Evolutionary conservation across 1,140 invertebrate genomes (phyloP).

Genomic region (Hypothenemus hampei): DNA sequence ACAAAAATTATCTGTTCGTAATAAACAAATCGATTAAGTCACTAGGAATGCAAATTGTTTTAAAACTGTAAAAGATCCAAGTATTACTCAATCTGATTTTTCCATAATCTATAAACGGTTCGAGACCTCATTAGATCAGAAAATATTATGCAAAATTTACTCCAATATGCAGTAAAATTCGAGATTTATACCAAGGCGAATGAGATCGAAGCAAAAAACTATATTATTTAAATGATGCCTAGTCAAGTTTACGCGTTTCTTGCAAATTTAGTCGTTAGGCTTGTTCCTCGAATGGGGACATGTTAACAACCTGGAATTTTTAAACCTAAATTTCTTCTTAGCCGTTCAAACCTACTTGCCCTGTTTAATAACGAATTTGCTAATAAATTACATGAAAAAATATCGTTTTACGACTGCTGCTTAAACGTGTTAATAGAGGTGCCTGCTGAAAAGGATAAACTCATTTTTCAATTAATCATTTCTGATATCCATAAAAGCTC

Average conservation of each 20-base stretch:
- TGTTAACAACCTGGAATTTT: slow-evolving; percentile 14
- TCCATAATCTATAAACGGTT: too few relatives aligned
- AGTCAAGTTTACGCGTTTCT: slow-evolving; percentile 12
- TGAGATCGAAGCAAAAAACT: slow-evolving; percentile 20
- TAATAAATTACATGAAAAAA: not conserved
- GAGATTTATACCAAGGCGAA: slow-evolving; percentile 17
- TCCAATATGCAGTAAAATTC: slow-evolving; percentile 25
- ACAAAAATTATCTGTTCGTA: too few relatives aligned
- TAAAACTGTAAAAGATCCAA: too few relatives aligned
- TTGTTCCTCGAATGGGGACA: slow-evolving; percentile 8
- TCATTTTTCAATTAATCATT: too few relatives aligned
- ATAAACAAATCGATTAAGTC: too few relatives aligned
- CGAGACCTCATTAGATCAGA: slow-evolving; percentile 21
- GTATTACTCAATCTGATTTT: too few relatives aligned
- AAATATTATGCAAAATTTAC: slow-evolving; percentile 25
- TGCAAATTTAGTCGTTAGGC: slow-evolving; percentile 21
- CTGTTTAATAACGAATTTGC: not conserved
- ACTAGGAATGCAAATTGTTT: too few relatives aligned
- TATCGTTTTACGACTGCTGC: too few relatives aligned
- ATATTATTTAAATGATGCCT: slow-evolving; percentile 18
- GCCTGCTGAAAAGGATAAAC: too few relatives aligned
- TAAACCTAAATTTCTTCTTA: not conserved
- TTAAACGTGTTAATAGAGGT: too few relatives aligned
- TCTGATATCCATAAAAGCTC: too few relatives aligned
- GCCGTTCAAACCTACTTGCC: not conserved